phyloP scores from a whole-genome alignment of 1,140 invertebrate genomes.

The Caenorhabditis briggsae region DNA sequence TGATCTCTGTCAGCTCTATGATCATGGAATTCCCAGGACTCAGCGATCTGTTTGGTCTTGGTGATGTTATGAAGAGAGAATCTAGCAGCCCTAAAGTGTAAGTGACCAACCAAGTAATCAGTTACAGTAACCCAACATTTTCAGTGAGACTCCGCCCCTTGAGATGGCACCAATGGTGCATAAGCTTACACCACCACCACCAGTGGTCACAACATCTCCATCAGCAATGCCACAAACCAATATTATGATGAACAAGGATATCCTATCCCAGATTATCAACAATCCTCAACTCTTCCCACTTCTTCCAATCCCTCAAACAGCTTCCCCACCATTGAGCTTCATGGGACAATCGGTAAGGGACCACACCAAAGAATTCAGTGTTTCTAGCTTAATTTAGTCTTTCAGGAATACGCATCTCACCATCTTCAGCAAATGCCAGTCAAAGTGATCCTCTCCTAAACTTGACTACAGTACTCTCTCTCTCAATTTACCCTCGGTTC shows the following conservation, averaged over 20 bases:
- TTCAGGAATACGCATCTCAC: constrained; percentile 28
- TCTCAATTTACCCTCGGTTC: background rate
- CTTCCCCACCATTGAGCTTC: constrained; percentile 24
- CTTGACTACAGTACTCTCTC: background rate
- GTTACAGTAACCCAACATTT: constrained; percentile 21
- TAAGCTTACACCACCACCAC: background rate
- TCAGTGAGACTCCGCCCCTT: constrained; percentile 34
- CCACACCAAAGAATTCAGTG: background rate
- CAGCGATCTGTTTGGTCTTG: constrained; percentile 71
- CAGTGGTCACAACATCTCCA: background rate
- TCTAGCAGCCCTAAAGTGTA: constrained; percentile 50
- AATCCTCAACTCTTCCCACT: constrained; percentile 38
- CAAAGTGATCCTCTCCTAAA: constrained; percentile 26
- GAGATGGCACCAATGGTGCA: background rate
- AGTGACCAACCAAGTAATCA: background rate
- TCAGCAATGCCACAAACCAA: background rate
- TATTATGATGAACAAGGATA: constrained; percentile 22
- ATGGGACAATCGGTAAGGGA: constrained; percentile 50
- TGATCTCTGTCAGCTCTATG: constrained; percentile 64
- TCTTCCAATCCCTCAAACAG: background rate
- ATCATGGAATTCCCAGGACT: constrained; percentile 67
- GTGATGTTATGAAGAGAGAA: constrained; percentile 63
- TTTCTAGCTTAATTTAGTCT: constrained; percentile 24
- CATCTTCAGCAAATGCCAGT: constrained; percentile 24
- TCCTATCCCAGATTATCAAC: constrained; percentile 27